phyloP scores from a whole-genome alignment of 2,113 vertebrate genomes.

The Aphyosemion australe region DNA sequence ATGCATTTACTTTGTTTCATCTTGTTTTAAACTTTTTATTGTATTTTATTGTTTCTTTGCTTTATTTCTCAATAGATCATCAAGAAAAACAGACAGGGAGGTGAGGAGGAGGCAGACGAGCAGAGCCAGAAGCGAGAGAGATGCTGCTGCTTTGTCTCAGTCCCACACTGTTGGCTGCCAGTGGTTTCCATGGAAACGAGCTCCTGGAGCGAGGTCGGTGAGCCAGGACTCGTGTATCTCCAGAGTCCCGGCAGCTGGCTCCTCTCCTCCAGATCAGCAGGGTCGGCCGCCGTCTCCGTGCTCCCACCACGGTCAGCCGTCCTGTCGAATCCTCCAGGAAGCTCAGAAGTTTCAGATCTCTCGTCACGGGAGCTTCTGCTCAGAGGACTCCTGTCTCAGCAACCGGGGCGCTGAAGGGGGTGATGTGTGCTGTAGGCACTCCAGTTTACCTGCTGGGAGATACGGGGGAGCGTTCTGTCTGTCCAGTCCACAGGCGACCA shows the following conservation, averaged over 20 bases:
- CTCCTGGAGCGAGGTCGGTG: constrained; percentile 51
- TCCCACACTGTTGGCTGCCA: constrained; percentile 77
- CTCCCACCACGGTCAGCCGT: constrained; percentile 47
- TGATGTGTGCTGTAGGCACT: constrained; percentile 50
- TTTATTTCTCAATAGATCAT: constrained; percentile 34
- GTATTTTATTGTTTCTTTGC: neutral
- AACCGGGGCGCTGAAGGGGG: constrained; percentile 20
- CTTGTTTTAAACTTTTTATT: no score
- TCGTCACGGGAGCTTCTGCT: constrained; percentile 86
- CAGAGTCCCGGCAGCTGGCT: neutral
- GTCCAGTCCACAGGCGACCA: constrained; percentile 59
- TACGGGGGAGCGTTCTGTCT: constrained; percentile 34
- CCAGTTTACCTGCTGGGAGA: constrained; percentile 46
- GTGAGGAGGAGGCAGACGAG: constrained; percentile 46
- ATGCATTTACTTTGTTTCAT: no score
- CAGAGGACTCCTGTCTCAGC: constrained; percentile 78
- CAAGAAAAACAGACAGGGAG: constrained; percentile 51
- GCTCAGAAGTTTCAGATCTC: constrained; percentile 82
- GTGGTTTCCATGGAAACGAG: constrained; percentile 61
- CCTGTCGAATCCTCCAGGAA: constrained; percentile 67
- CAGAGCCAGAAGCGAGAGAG: constrained; percentile 61
- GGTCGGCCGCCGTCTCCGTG: constrained; percentile 41
- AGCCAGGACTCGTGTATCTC: constrained; percentile 58
- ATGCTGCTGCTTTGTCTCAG: constrained; percentile 60
- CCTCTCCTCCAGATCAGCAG: constrained; percentile 39